A percentile compares a stretch with the other conserved stretches of the same genome.
Evolutionary conservation across 2,888 invertebrate genomes (phyloP).

Genomic region (Eubasilissa splendida): DNA sequence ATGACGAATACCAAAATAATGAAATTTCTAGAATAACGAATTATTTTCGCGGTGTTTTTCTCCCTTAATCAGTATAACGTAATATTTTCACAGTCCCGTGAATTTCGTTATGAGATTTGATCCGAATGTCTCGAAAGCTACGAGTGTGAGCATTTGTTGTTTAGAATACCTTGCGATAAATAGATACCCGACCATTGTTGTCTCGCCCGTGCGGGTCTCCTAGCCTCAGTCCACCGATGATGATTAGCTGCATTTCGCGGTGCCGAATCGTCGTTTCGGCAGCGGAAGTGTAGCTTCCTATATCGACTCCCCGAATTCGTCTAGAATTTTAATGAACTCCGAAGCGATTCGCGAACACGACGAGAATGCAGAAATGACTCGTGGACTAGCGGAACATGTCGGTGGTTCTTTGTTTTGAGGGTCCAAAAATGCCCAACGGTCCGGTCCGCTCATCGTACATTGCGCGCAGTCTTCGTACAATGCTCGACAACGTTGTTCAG

Average conservation of each 20-base stretch:
- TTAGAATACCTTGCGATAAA: no score
- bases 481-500: background rate
- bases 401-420: background rate
- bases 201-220: no score
- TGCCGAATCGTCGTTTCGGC: conserved; percentile 47
- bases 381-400: background rate
- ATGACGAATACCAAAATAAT: no score
- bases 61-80: no score
- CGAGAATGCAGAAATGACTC: conserved; percentile 34
- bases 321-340: conserved; percentile 46
- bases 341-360: conserved; percentile 5
- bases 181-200: no score
- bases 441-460: conserved; percentile 24
- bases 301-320: conserved; percentile 48
- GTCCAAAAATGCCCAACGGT: conserved; percentile 2
- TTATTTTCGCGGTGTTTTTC: no score
- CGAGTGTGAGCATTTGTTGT: no score
- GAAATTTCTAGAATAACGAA: no score
- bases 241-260: conserved; percentile 39
- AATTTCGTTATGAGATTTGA: no score
- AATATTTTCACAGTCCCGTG: no score
- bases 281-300: conserved; percentile 55
- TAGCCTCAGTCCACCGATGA: background rate
- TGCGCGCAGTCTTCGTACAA: conserved; percentile 14
- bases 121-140: no score